Base-by-base conservation (phyloP, 2,113 vertebrate species). In the Theristicus caerulescens region DNA sequence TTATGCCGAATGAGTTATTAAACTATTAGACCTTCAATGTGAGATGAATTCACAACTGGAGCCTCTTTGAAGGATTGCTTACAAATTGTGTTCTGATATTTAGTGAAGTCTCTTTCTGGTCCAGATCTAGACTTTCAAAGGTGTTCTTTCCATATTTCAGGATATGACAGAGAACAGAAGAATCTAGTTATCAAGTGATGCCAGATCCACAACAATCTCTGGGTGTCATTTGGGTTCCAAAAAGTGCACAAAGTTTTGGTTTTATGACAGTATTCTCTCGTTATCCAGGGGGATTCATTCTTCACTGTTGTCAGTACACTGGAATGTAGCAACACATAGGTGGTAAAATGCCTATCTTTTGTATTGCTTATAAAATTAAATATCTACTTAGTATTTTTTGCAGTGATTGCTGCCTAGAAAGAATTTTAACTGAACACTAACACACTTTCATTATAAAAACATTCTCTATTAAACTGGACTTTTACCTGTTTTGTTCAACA, bases 351-450 rank as follows among this genome's bases (percentile, higher is more conserved):
- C 15, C 46, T 57, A 55, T 3, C 2, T 71, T 86, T 54, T 79
- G n/a, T 42, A 73, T 58, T 87, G 27, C 15, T 95, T 72, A 69
- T 65, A 82, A 91, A 97, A 94, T 86, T 58, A 88, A 87, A 6
- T 59, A 91, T 29, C 34, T 77, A 7, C 12, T 36, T 9, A 27
- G 36, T 54, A 20, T 26, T 49, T 69, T 84, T 85, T 83, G 17
- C 34, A 93, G 27, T 25, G 20, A 77, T 25, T 61, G 31, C 67
- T 91, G 57, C 55, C 42, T 54, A 64, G 27, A 76, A 92, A 82
- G 16, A 72, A 40, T 32, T 91, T 82, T 42, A 96, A 92, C 52
- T 22, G 18, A 90, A 81, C 40, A 72, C 16, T 8, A 76, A n/a
- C 12, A 36, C 13, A 26, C 8, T 70, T 49, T 52, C 34, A 72